Evolutionary conservation across 2,797 vertebrate genomes (phyloP), one percentile per base, ranked within the genome.

Genomic region (Acridotheres tristis): DNA sequence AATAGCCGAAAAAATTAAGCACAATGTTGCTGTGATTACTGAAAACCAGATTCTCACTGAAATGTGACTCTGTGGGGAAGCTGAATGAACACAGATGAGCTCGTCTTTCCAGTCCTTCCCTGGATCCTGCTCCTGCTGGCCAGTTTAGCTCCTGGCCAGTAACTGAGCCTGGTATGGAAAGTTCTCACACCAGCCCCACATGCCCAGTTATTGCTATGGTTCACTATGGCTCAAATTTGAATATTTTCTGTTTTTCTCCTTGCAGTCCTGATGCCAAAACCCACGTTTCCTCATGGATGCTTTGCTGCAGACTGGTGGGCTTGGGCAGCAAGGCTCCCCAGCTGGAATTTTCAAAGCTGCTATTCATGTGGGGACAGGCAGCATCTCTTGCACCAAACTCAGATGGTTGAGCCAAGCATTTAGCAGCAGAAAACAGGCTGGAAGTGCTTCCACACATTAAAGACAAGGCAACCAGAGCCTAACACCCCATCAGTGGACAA

Each of bases 71-170:
- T 2, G 1, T 2, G 9, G 59, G 57, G 76, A 81, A 67, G 77
- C 45, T 79, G 83, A 90, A 82, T 36, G 63, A 93, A 78, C 45
- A 69, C 34, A 50, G 19, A 75, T 76, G 87, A 90, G 71, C 17
- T 85, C 0, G 0, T 45, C 62, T 86, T 81, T 81, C 85, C 88
- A 86, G 57, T n/a, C 34, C 34, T 76, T 76, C 71, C 62, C 69
- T 3, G 2, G 0, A 11, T 7, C 50, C 51, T 67, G 57, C 57
- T 86, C 45, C 75, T 85, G 47, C n/a, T 0, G 3, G 75, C 58
- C 55, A 40, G 36, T 68, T 89, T 54, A 77, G 79, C 62, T 77
- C 69, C 22, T 1, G 13, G 62, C 23, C 34, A 61, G 58, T 29
- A 72, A 50, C 30, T 5, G 16, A 88, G 66, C 7, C 12, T 23